Evolutionary conservation across 1,140 invertebrate genomes (phyloP).

Genomic region (Drosophila arizonae): DNA sequence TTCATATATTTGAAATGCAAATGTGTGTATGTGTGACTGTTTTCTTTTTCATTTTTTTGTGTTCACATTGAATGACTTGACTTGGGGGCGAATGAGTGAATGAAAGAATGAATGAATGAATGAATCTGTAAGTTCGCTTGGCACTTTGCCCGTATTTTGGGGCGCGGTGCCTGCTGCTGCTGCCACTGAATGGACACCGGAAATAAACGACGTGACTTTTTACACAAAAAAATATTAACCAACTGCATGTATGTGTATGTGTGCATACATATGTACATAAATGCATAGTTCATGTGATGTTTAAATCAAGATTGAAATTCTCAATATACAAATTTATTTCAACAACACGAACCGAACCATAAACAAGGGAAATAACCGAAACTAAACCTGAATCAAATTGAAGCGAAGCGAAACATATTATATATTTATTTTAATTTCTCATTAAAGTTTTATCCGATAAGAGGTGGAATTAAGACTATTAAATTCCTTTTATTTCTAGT

Average conservation of each 20-base stretch:
- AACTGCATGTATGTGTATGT: conserved; percentile 50
- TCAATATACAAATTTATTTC: too few relatives aligned
- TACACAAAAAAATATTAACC: conserved; percentile 66
- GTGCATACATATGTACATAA: not conserved
- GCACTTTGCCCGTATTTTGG: conserved; percentile 62
- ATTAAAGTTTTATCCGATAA: too few relatives aligned
- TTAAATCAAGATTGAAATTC: too few relatives aligned
- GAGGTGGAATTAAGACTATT: too few relatives aligned
- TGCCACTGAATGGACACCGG: conserved; percentile 59
- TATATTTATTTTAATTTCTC: too few relatives aligned
- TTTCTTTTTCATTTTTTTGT: conserved; percentile 6
- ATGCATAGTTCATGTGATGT: conserved; percentile 7
- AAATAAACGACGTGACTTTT: conserved; percentile 83
- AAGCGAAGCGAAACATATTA: too few relatives aligned
- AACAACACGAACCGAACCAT: too few relatives aligned
- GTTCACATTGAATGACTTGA: conserved; percentile 37
- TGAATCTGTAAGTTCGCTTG: conserved; percentile 76
- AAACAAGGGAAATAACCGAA: too few relatives aligned
- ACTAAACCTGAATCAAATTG: too few relatives aligned
- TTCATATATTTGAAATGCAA: conserved; percentile 74
- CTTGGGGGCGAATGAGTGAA: conserved; percentile 41
- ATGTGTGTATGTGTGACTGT: conserved; percentile 38
- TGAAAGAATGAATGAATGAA: conserved; percentile 44
- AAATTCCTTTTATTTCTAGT: too few relatives aligned
- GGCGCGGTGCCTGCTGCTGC: conserved; percentile 20